Percentiles rank a stretch among this genome's conserved stretches.
These are phyloP conservation scores for Galagoides demidoff DNA, from an alignment of 2,797 vertebrate species.

Conservation along the genomic window DNA sequence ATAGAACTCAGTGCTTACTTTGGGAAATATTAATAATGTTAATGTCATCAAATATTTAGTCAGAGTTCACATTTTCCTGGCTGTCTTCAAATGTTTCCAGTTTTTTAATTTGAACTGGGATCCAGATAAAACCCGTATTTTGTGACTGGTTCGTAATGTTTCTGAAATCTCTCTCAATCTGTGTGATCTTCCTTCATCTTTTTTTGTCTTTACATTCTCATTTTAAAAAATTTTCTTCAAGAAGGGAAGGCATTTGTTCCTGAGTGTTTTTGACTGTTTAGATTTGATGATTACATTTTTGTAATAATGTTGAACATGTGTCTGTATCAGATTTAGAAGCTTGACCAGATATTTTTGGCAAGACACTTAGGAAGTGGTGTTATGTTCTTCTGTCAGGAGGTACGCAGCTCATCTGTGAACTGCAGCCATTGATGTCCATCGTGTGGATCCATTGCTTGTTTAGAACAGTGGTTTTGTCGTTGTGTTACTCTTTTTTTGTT, in stretches of 20 bases:
- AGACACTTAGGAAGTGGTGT: neutral
- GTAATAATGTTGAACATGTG: neutral
- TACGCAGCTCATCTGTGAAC: neutral
- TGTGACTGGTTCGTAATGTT: neutral
- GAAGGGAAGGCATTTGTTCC: neutral
- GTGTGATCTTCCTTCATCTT: neutral
- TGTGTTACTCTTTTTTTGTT: neutral
- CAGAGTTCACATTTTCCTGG: neutral
- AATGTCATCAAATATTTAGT: neutral
- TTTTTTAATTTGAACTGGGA: neutral
- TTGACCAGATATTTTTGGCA: neutral
- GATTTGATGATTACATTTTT: neutral
- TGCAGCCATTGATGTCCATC: neutral
- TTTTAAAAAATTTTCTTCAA: neutral
- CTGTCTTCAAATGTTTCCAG: neutral
- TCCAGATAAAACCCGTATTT: neutral
- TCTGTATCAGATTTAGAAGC: neutral
- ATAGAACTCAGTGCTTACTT: neutral
- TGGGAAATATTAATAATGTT: neutral
- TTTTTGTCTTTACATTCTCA: neutral
- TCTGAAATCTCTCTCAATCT: neutral
- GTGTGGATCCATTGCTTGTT: neutral
- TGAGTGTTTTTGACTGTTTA: neutral
- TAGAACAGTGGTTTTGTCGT: neutral
- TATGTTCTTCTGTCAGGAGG: neutral